Conservation (phyloP, 64 coral and sea anemone species). For the Catalaphyllia jardinei region DNA sequence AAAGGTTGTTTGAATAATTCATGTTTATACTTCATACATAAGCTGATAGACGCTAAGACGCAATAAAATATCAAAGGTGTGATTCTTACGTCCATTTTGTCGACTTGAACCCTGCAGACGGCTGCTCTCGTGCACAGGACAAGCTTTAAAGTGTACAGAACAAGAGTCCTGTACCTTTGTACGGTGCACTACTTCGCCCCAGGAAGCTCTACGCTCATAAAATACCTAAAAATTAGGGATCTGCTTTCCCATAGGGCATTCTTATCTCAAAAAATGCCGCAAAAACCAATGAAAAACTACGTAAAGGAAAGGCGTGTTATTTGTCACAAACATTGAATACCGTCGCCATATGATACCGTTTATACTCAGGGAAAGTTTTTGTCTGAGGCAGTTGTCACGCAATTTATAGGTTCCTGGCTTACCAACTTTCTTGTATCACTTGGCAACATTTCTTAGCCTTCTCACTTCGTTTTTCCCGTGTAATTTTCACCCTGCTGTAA, state of each 20-base stretch:
- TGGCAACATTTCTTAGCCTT: slow-evolving; percentile 12
- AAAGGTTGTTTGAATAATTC: slow-evolving; percentile 83
- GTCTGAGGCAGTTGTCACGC: slow-evolving; percentile 36
- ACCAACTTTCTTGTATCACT: slow-evolving; percentile 43
- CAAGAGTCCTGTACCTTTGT: not conserved
- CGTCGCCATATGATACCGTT: not conserved
- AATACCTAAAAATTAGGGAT: slow-evolving; percentile 20
- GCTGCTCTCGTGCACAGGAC: no score
- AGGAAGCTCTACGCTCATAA: not conserved
- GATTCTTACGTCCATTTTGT: slow-evolving; percentile 72
- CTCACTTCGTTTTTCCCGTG: not conserved
- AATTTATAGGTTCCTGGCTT: not conserved
- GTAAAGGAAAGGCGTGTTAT: slow-evolving; percentile 35
- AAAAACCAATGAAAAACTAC: slow-evolving; percentile 30
- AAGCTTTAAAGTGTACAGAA: not conserved
- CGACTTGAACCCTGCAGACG: slow-evolving; percentile 5
- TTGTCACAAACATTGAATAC: slow-evolving; percentile 8
- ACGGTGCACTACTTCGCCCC: not conserved
- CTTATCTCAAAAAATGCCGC: slow-evolving; percentile 20
- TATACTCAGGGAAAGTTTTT: not conserved
- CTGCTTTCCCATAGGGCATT: slow-evolving; percentile 5
- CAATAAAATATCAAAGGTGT: slow-evolving; percentile 10
- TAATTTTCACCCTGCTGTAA: slow-evolving; percentile 26
- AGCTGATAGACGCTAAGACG: slow-evolving; percentile 39
- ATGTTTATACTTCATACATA: slow-evolving; percentile 72